Percentiles rank a stretch among this genome's conserved stretches.
phyloP scores from a whole-genome alignment of 2,113 vertebrate genomes.

The Dasypus novemcinctus region DNA sequence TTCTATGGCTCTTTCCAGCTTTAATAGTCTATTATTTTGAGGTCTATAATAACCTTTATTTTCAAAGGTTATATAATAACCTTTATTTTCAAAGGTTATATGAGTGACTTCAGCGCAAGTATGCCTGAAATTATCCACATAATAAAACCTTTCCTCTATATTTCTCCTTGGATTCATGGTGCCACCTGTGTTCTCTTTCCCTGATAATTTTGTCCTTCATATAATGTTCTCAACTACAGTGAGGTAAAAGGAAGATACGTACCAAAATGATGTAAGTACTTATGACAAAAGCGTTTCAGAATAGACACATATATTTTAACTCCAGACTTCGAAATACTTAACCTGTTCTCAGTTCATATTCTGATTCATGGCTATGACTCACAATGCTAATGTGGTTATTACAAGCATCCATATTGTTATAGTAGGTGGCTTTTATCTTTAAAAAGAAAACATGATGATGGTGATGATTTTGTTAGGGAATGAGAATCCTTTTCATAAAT shows the following conservation, averaged over 20 bases:
- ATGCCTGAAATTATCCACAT: neutral
- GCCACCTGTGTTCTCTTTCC: neutral
- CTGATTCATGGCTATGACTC: neutral
- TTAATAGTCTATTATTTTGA: neutral
- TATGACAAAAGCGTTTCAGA: neutral
- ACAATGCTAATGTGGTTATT: neutral
- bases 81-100: neutral
- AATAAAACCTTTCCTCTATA: neutral
- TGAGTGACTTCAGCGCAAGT: neutral
- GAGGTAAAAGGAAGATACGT: neutral
- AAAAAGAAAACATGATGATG: neutral
- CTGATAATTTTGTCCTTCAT: neutral
- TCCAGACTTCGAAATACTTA: neutral
- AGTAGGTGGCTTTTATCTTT: neutral
- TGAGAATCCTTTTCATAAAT: constrained; percentile 9
- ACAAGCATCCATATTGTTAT: neutral
- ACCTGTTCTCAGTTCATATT: neutral
- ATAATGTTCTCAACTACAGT: neutral
- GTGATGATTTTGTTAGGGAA: neutral
- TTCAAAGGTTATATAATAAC: neutral
- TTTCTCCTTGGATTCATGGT: neutral
- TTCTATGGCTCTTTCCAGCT: neutral
- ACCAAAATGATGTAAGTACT: neutral
- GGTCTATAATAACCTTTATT: neutral
- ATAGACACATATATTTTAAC: neutral